Evolutionary conservation across 2,113 vertebrate genomes (phyloP).

Genomic region (Upupa epops): DNA sequence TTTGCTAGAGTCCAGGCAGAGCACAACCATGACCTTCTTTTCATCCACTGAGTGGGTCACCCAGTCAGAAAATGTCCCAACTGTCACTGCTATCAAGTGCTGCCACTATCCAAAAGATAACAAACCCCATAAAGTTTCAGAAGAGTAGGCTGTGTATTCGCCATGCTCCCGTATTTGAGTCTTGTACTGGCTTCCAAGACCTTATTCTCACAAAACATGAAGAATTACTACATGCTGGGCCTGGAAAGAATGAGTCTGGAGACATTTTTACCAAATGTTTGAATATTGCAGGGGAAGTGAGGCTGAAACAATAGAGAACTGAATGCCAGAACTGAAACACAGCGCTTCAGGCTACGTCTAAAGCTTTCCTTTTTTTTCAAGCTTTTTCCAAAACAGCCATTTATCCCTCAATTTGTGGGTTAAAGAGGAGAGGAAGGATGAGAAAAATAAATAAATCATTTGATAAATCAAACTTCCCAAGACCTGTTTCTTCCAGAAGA

Average conservation of each 20-base stretch:
- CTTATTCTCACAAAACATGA: background rate
- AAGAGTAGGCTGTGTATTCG: background rate
- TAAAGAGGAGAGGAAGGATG: background rate
- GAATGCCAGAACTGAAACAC: background rate
- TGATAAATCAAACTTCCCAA: background rate
- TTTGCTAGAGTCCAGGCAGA: too few relatives aligned
- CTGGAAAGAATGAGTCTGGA: background rate
- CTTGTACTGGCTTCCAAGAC: background rate
- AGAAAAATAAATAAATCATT: background rate
- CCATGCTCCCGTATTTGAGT: background rate
- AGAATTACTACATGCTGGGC: background rate
- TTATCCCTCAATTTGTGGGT: background rate
- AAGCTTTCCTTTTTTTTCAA: background rate
- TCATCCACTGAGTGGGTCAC: too few relatives aligned
- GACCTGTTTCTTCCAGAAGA: background rate
- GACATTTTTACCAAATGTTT: constrained; percentile 2
- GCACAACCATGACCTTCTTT: too few relatives aligned
- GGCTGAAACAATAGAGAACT: background rate
- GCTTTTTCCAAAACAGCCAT: background rate
- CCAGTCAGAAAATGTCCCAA: too few relatives aligned
- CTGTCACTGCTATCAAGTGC: background rate
- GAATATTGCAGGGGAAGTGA: background rate
- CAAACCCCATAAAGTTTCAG: accelerated
- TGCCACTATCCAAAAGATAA: background rate
- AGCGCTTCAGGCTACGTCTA: background rate